Evolutionary conservation across 2,888 invertebrate genomes (phyloP), one percentile per base, ranked within the genome.

Genomic region (Abscondita cerata): DNA sequence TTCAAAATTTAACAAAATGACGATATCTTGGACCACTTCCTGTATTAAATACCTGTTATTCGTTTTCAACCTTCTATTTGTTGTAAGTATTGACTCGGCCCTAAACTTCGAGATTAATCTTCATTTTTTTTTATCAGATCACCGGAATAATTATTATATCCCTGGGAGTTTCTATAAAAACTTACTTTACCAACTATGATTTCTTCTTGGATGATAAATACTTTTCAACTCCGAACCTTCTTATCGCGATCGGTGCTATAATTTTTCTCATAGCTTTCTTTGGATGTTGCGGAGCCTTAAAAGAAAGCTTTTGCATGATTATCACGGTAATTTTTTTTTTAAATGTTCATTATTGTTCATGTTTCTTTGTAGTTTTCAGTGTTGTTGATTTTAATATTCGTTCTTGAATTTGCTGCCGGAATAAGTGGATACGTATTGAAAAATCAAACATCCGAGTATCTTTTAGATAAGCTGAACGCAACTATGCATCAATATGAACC

Each of bases 241-340:
- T 97, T 67, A 94, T 98, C 73, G 87, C 93, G 50, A 91, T 95
- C 6, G 96, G 97, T n/a, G 83, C 90, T 13, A 85, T 96, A 64
- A 92, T 97, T 72, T 95, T 96, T 80, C 82, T 96, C 53, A 91
- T 97, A 11, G 95, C 96, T 48, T 96, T 96, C 85, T 90, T 97
- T 71, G 98, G 97, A 66, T 98, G 97, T 83, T 97, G 96, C 74
- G 98, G 98, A 36, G 97, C 98, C 12, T 86, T 94, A 57, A 93
- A 93, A 76, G 97, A 98, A 81, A 97, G 92, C 80, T 93, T 95
- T 79, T 94, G 95, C 83, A 93, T 97, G 92, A 90, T 95, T 61
- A 87, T 93, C 68, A 91, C 92, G 65, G 96, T 96, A 82, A 62
- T 48, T 1, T 18, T 36, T 18, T 16, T 15, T 9, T 11, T 40